Conservation (phyloP, 2,888 invertebrate genomes). For the Balanococcus diminutus region DNA sequence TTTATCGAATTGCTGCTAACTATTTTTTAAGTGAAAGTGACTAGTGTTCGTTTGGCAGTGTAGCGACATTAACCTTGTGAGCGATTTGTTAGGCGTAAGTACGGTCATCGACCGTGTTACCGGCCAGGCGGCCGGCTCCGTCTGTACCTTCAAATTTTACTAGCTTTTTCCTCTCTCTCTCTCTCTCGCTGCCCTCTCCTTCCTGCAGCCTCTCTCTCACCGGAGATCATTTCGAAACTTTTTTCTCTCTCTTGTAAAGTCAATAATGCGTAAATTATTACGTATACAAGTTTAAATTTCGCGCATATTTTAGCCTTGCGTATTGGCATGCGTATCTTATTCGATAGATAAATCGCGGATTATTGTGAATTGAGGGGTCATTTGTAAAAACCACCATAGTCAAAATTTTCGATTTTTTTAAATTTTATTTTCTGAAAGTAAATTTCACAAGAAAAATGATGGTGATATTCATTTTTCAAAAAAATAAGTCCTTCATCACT, state of each 20-base stretch:
- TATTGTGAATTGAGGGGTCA: too few species aligned
- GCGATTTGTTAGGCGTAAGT: constrained; percentile 42
- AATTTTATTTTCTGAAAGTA: too few species aligned
- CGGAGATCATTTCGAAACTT: constrained; percentile 10
- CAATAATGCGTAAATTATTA: constrained; percentile 30
- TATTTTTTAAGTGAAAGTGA: constrained; percentile 51
- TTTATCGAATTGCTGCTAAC: constrained; percentile 49
- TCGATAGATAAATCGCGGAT: not conserved
- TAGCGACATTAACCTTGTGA: constrained; percentile 53
- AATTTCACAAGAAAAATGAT: too few species aligned
- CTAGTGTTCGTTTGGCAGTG: constrained; percentile 38
- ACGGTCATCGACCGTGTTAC: constrained; percentile 47
- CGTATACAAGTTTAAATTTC: not conserved
- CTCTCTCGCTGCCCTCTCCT: not conserved
- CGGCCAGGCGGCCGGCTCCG: not conserved
- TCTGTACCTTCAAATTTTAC: not conserved
- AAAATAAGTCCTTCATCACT: too few species aligned
- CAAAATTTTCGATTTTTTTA: too few species aligned
- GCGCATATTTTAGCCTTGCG: constrained; percentile 1
- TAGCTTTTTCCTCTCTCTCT: not conserved
- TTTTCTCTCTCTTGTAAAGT: not conserved
- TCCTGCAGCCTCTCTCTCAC: not conserved
- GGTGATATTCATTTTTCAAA: too few species aligned
- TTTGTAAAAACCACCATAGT: too few species aligned
- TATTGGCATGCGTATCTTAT: not conserved